Evolutionary conservation across 1,140 invertebrate species (phyloP).

Genomic region (Ceratina australensis): DNA sequence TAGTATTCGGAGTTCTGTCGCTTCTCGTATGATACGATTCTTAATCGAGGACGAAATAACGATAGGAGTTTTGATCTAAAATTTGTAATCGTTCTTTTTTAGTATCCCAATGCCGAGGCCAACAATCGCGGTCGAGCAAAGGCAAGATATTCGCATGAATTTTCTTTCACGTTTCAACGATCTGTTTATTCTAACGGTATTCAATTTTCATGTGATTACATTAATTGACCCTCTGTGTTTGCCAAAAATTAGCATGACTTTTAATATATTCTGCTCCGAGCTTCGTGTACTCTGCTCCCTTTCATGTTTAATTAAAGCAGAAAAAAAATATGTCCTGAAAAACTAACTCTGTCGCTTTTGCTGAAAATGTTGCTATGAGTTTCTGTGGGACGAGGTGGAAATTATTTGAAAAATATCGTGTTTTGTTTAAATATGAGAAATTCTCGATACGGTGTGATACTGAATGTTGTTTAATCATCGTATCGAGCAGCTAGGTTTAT

Average conservation of each 20-base stretch:
- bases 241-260: background rate
- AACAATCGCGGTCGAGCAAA: constrained; percentile 26
- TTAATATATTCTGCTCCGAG: background rate
- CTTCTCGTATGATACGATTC: too few species aligned
- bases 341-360: background rate
- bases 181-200: background rate
- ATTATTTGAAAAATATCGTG: background rate
- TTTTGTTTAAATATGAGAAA: background rate
- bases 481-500: too few species aligned
- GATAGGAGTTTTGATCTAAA: background rate
- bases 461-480: too few species aligned
- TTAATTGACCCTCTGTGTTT: background rate
- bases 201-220: background rate
- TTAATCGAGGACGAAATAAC: too few species aligned
- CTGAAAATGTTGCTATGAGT: background rate
- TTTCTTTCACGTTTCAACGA: background rate
- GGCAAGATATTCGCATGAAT: constrained; percentile 36
- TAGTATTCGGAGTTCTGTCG: too few species aligned
- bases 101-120: constrained; percentile 7
- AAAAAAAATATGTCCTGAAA: background rate
- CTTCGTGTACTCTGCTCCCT: background rate
- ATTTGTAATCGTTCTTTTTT: background rate
- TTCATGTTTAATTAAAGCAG: constrained; percentile 15
- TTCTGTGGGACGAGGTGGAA: background rate
- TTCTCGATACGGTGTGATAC: too few species aligned